Evolutionary conservation across 2,113 vertebrate genomes (phyloP), one percentile per base, ranked within the genome.

Genomic region (Todiramphus saurophagus): DNA sequence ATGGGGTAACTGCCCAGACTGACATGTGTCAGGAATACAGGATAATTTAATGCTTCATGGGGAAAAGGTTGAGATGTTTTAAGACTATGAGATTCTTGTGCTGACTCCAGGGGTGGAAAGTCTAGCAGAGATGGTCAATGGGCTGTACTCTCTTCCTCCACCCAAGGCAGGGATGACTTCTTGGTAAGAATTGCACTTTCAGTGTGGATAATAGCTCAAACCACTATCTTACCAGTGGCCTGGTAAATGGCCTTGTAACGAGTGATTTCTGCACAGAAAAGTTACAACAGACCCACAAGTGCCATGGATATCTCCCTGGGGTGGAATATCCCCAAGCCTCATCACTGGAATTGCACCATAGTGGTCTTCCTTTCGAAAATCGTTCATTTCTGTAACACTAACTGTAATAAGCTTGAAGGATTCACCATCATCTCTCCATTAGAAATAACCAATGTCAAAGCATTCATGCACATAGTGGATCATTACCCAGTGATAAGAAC

Each of bases 401-500:
- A 33, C 56, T 81, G 39, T 51, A 93, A 90, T 89, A 87, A 92
- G 55, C 19, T 91, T 66, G 87, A 76, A 84, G 59, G 51, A 56
- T 88, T 94, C 18, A 21, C 59, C 46, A 86, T 90, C 66, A 64
- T 92, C 56, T 90, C 79, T 90, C 66, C 33, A 74, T 93, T 91
- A 96, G 72, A 90, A 90, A 79, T 44, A 92, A 74, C 23, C 1
- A 1, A 58, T 64, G 64, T 86, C 0, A 0, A 86, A 82, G 31
- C 46, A 70, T 78, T 90, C 58, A 53, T 76, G 60, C 74, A 77
- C 76, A 41, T 16, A 93, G 78, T 39, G 33, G 80, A 75, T 87
- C 76, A 16, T 97, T 96, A 93, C 37, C 56, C 8, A 2, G 74
- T 87, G 89, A 96, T 77, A 90, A 83, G 93, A 97, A 89, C 48